Evolutionary conservation across 1,140 invertebrate species (phyloP), one percentile per base, ranked within the genome.

Genomic region (Drosophila oshimai): DNA sequence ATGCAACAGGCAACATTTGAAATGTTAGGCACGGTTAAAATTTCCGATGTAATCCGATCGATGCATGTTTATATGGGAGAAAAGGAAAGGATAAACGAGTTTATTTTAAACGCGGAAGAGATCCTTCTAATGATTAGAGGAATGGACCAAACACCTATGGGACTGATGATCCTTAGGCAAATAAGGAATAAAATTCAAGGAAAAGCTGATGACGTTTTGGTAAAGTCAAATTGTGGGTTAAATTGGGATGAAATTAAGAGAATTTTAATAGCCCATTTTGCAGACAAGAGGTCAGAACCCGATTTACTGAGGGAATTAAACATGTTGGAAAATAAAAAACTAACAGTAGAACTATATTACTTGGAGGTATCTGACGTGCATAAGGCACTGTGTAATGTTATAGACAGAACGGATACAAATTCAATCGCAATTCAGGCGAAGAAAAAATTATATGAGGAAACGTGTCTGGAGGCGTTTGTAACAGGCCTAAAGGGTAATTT

Each of bases 171-270:
- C 37, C 18, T 41, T 41, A 22, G 37, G 37, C 37, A 41, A 41
- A 41, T 41, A 41, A 41, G 37, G 37, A 41, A 41, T 13, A 42
- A 42, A 24, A 42, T 42, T 20, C 17, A 42, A 42, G 39, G 39
- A 42, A 42, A 42, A 4, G 39, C 39, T 10, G 39, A 42, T 42
- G 39, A 42, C n/a, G 12, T 34, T 34, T n/a, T n/a, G n/a, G n/a
- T n/a, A n/a, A n/a, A n/a, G n/a, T n/a, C n/a, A n/a, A n/a, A n/a
- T n/a, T n/a, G n/a, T n/a, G n/a, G n/a, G n/a, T n/a, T n/a, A n/a
- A n/a, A n/a, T n/a, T n/a, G n/a, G n/a, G n/a, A n/a, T n/a, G n/a
- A n/a, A n/a, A n/a, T n/a, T n/a, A n/a, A n/a, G n/a, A n/a, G n/a
- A n/a, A n/a, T n/a, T n/a, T n/a, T n/a, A n/a, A n/a, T n/a, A n/a